Base-by-base conservation (phyloP, 1,140 invertebrate species). In the Drosophila sucinea region DNA sequence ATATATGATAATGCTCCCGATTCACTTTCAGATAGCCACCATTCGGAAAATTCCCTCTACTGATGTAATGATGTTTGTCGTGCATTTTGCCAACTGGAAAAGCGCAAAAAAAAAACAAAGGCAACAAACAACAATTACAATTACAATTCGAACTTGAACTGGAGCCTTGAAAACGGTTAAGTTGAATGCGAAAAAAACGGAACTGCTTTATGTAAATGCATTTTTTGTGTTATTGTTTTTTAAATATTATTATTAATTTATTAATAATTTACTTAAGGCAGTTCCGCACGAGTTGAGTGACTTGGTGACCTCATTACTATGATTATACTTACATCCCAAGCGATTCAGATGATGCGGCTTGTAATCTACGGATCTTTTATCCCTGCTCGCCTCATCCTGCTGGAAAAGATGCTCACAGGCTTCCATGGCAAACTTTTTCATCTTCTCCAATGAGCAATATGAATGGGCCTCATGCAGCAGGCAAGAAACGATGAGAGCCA, bases 11-110 rank as follows among this genome's bases (percentile, higher is more conserved):
- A 51, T 90, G 90, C 17, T 77, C 67, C 54, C 40, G 73, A 63
- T 65, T 90, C 47, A 91, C 90, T 79, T 89, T 91, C 5, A 91
- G 62, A 40, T 91, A 91, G 41, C 90, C 90, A 63, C 90, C 90
- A 27, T 51, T 27, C 17, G 90, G 90, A 64, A 76, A 91, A n/a
- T 47, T 86, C 40, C 90, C 89, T 6, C 86, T 78, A 17, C 71
- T 79, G n/a, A 90, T 55, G 8, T 51, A 70, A 67, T 87, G 79
- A 17, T 77, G 67, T 41, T 81, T 81, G 41, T 86, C 73, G 47
- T 79, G 60, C 23, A 69, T 7, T 76, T 90, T 90, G 33, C 40
- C 74, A 70, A 73, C 85, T 91, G 70, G 30, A 56, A 35, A 47
- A 23, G 40, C 58, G 44, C 25, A 67, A 33, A 68, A 61, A 60